Base-by-base conservation (phyloP, 2,113 vertebrate genomes). In the Seriola dumerili region DNA sequence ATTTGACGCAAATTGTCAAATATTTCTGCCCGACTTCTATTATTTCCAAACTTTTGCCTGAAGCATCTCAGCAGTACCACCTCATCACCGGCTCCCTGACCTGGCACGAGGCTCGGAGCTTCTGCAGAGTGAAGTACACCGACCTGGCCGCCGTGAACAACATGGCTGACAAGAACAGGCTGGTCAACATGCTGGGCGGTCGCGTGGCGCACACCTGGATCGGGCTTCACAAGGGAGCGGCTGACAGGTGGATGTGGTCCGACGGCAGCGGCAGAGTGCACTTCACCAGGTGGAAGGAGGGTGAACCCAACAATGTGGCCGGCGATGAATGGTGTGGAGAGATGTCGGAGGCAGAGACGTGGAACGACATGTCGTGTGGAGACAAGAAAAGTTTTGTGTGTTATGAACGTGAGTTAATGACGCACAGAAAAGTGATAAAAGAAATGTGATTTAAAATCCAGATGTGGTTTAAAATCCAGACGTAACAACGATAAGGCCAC, bases 91-190 rank as follows among this genome's bases (percentile, higher is more conserved):
- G 0, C 10, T 3, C 44, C 3, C 25, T 78, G 75, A 82, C 32
- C 78, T 85, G 82, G 86, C 4, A 54, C 4, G 86, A 82, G 38
- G 82, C 82, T 50, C 86, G 32, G 38, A 71, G 29, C 25, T 85
- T 70, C 40, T 88, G 86, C 78, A 78, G 82, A 29, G 6, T 85
- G 1, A 76, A 79, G 70, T 68, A 76, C 70, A 32, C 19, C 6
- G 71, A 88, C 82, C 10, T 88, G 59, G 86, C 74, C 38, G 67
- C 65, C 0, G 55, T 82, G 10, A 62, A 67, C 66, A 29, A 76
- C 70, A 71, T 62, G 78, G 0, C 10, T 8, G 17, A 32, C 34
- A 11, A 55, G 11, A 52, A 63, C 44, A 3, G 2, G 14, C 70
- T 85, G 52, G 17, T 46, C 29, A 17, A 21, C 0, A 29, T 4